These are phyloP conservation scores for Onychorhynchus coronatus DNA, from an alignment of 2,113 vertebrate species.

Conservation along the genomic window DNA sequence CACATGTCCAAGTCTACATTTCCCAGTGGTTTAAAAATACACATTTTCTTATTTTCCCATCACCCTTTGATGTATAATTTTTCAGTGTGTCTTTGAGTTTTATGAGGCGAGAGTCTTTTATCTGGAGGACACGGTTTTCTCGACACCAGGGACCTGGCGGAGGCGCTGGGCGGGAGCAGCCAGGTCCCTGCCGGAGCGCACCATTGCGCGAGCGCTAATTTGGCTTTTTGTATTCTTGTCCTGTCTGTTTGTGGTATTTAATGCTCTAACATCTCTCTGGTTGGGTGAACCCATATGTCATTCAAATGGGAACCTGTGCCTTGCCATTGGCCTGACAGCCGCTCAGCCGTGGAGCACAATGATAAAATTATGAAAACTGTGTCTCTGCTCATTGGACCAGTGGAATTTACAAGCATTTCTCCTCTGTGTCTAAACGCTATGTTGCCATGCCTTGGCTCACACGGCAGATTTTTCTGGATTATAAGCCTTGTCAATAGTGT, in stretches of 20 bases:
- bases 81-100: not conserved
- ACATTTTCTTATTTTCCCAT: not conserved
- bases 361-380: constrained; percentile 85
- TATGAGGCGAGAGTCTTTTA: constrained; percentile 5
- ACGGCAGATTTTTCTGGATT: constrained; percentile 16
- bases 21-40: not conserved
- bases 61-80: not conserved
- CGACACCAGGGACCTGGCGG: not conserved
- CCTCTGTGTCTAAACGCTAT: constrained; percentile 16
- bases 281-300: constrained; percentile 91
- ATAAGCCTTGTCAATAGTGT: constrained; percentile 41
- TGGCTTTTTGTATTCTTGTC: constrained; percentile 76
- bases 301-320: constrained; percentile 80
- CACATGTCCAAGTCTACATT: not conserved
- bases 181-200: not conserved
- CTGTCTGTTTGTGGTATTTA: constrained; percentile 79
- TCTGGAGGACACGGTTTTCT: not conserved
- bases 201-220: constrained; percentile 42
- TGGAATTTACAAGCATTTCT: constrained; percentile 76
- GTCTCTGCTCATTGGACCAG: constrained; percentile 82
- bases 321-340: constrained; percentile 74
- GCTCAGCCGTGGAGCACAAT: constrained; percentile 73
- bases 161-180: not conserved
- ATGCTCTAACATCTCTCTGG: constrained; percentile 81
- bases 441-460: constrained; percentile 13